Evolutionary conservation across 2,888 invertebrate species (phyloP), one percentile per base, ranked within the genome.

Genomic region (Anthrax anthrax): DNA sequence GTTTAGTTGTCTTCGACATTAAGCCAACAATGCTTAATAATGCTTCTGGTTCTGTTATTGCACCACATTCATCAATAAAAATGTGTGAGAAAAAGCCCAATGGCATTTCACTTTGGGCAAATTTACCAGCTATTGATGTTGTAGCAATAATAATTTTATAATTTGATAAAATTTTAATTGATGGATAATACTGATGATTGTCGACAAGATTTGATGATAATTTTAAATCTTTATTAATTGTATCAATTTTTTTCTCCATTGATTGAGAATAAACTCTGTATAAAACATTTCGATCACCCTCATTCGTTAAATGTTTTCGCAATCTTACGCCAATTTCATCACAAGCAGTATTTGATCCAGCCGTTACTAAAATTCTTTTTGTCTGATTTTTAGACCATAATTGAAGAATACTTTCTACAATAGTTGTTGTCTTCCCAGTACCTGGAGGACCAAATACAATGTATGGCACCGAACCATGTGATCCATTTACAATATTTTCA

Each of bases 381-480:
- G 64, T 57, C 1, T 69, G 63, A 16, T 63, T 60, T 6, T 46
- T 46, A 37, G 57, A 50, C 48, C 57, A 55, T 54, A 82, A 71
- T 64, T 84, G 84, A 45, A 77, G 65, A 41, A 84, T 75, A 5
- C 78, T 69, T 64, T 85, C 84, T 2, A 82, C 79, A 9, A 84
- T 56, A 1, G 84, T 83, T 2, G 79, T 72, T 1, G 84, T 84
- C 64, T 82, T 82, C 1, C 82, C 82, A 2, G 81, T 81, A 68
- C 77, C 91, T 42, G 91, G 90, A 36, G 91, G 91, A 2, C 91
- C 91, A 66, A 82, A 89, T 39, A 92, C 72, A 34, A 90, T 75
- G 58, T 87, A 91, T 0, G 92, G 90, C 1, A 75, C 74, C 1
- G 74, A 73, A 8, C 74, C 70, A 1, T 76, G 73, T 1, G 78